A percentile compares a stretch with the other conserved stretches of the same genome.
These are phyloP conservation scores for Drosophila anceps DNA, from an alignment of 2,888 invertebrate species.

Conservation along the genomic window DNA sequence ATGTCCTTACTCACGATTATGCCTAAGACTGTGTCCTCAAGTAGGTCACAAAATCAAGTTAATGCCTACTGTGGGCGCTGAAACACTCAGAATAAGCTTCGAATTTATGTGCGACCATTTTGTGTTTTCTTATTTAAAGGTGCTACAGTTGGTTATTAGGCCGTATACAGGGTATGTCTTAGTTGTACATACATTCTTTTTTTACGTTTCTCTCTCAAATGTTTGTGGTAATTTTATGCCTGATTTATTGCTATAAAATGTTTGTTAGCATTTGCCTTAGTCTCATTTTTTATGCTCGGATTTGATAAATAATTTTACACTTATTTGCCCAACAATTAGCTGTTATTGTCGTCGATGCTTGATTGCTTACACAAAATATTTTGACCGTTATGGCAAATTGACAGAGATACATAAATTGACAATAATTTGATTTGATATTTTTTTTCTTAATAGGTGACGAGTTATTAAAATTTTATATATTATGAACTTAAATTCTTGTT, in stretches of 20 bases:
- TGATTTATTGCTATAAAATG: slow-evolving; percentile 47
- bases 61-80: slow-evolving; percentile 72
- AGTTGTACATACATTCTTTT: slow-evolving; percentile 6
- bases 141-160: not conserved
- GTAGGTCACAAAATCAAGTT: slow-evolving; percentile 68
- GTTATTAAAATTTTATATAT: slow-evolving; percentile 60
- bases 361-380: slow-evolving; percentile 62
- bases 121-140: slow-evolving; percentile 9
- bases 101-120: slow-evolving; percentile 66
- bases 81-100: slow-evolving; percentile 56
- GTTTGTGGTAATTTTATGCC: slow-evolving; percentile 37
- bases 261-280: slow-evolving; percentile 16
- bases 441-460: slow-evolving; percentile 46
- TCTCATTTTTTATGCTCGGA: slow-evolving; percentile 25
- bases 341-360: slow-evolving; percentile 34
- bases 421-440: slow-evolving; percentile 68
- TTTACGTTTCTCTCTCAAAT: slow-evolving; percentile 35
- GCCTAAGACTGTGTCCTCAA: slow-evolving; percentile 20
- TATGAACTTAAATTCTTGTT: slow-evolving; percentile 49
- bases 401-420: slow-evolving; percentile 34
- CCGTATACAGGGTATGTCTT: slow-evolving; percentile 15
- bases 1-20: slow-evolving; percentile 19
- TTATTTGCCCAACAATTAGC: slow-evolving; percentile 33
- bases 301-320: slow-evolving; percentile 52
- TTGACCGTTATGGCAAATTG: slow-evolving; percentile 65